These are phyloP conservation scores for Herminia tarsipennalis DNA, from an alignment of 2,888 invertebrate species.

Conservation along the genomic window DNA sequence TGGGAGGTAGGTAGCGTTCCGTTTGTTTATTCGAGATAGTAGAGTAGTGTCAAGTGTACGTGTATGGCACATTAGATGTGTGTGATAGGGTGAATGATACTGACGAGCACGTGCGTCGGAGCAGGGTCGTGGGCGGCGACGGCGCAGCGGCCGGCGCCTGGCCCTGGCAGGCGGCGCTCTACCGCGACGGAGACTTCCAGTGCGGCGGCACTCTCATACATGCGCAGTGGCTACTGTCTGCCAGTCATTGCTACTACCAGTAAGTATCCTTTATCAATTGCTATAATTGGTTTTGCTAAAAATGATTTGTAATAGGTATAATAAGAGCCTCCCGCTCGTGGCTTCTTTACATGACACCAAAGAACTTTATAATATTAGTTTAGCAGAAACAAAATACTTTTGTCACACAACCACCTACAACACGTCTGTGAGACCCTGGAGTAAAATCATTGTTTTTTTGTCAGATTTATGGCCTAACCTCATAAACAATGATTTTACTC, in stretches of 20 bases:
- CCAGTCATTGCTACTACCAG: slow-evolving; percentile 94
- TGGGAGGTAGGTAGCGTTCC: not conserved
- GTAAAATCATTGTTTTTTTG: no score
- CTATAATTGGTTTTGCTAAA: no score
- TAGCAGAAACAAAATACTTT: no score
- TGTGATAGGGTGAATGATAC: slow-evolving; percentile 48
- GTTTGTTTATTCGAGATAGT: not conserved
- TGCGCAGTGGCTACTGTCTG: slow-evolving; percentile 90
- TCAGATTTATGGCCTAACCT: no score
- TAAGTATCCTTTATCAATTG: slow-evolving; percentile 66
- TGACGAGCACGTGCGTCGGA: slow-evolving; percentile 76
- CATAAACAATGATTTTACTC: no score
- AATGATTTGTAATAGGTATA: not conserved
- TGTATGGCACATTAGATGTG: slow-evolving; percentile 10
- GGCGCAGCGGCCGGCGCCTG: slow-evolving; percentile 91
- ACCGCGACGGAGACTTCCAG: slow-evolving; percentile 94
- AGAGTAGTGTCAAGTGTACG: not conserved
- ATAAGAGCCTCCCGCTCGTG: no score
- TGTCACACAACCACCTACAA: no score
- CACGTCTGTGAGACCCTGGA: no score
- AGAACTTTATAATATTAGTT: no score
- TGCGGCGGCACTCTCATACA: slow-evolving; percentile 92
- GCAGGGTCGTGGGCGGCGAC: slow-evolving; percentile 92
- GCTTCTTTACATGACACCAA: no score
- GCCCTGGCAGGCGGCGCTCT: slow-evolving; percentile 95